Percentiles rank a stretch among this genome's conserved stretches.
These are phyloP conservation scores for Diplolepis rosae DNA, from an alignment of 2,888 invertebrate genomes.

Conservation along the genomic window DNA sequence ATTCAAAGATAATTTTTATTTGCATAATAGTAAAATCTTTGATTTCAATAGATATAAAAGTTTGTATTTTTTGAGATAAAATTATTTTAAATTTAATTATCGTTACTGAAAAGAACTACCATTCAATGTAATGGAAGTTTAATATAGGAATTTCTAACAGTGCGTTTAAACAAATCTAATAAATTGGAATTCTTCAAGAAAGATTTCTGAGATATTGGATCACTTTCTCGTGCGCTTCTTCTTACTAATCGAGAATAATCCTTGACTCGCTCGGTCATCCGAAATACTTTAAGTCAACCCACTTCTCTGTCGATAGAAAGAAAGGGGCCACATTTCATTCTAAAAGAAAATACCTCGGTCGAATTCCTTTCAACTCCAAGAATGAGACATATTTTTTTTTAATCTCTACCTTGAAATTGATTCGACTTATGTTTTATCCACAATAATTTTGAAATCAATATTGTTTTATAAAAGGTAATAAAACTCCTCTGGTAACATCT, in stretches of 20 bases:
- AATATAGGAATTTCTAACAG: too few species aligned
- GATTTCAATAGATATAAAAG: too few species aligned
- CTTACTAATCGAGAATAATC: not conserved
- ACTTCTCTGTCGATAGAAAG: not conserved
- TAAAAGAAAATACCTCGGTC: not conserved
- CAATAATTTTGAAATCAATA: too few species aligned
- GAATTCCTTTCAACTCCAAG: not conserved
- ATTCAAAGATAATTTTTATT: too few species aligned
- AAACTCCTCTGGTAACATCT: too few species aligned
- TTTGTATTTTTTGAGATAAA: too few species aligned
- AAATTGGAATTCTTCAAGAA: not conserved
- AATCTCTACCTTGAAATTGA: not conserved
- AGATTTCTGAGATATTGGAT: not conserved
- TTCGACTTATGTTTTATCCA: too few species aligned
- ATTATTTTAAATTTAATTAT: too few species aligned
- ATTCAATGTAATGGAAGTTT: too few species aligned
- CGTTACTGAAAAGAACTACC: too few species aligned
- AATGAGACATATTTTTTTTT: not conserved
- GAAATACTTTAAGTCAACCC: not conserved
- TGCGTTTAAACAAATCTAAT: not conserved
- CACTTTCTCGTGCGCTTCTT: not conserved
- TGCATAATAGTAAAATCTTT: too few species aligned
- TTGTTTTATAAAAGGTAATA: too few species aligned
- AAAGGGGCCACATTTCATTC: not conserved
- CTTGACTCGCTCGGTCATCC: not conserved